Evolutionary conservation across 2,888 invertebrate genomes (phyloP).

Genomic region (Chalcis sispes): DNA sequence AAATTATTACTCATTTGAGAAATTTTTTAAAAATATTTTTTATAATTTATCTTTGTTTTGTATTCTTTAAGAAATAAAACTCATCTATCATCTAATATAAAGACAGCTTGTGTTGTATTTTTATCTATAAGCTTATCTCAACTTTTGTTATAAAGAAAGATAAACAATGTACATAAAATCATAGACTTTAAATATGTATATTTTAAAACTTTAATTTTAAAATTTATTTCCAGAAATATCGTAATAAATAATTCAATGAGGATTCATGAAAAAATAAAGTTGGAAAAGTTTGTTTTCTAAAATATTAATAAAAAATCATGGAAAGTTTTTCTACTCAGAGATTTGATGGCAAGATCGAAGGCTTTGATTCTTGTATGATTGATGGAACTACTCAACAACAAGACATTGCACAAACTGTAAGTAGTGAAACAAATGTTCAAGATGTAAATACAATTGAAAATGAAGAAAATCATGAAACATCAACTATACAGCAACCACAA

Average conservation of each 20-base stretch:
- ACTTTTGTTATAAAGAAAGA: slow-evolving; percentile 45
- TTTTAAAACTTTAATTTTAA: slow-evolving; percentile 27
- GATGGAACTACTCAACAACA: slow-evolving; percentile 64
- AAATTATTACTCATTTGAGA: no score
- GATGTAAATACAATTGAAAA: slow-evolving; percentile 60
- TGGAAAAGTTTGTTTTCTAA: slow-evolving; percentile 6
- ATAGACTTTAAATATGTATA: slow-evolving; percentile 19
- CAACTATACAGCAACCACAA: slow-evolving; percentile 59
- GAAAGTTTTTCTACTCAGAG: slow-evolving; percentile 69
- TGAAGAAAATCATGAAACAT: slow-evolving; percentile 65
- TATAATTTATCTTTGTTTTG: slow-evolving; percentile 10
- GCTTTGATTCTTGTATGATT: slow-evolving; percentile 71
- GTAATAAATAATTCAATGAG: slow-evolving; percentile 16
- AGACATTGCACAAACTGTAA: slow-evolving; percentile 66
- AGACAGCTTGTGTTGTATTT: slow-evolving; percentile 26
- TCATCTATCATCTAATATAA: slow-evolving; percentile 55
- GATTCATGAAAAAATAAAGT: not conserved
- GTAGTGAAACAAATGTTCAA: slow-evolving; percentile 61
- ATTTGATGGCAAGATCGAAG: slow-evolving; percentile 71
- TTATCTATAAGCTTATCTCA: slow-evolving; percentile 55
- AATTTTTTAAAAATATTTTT: not conserved
- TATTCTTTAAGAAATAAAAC: slow-evolving; percentile 34
- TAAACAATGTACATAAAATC: slow-evolving; percentile 36
- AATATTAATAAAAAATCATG: slow-evolving; percentile 62
- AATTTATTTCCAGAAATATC: slow-evolving; percentile 27